Percentiles rank a stretch among this genome's conserved stretches.
phyloP scores from a whole-genome alignment of 2,113 vertebrate species.

The Thryonomys swinderianus region DNA sequence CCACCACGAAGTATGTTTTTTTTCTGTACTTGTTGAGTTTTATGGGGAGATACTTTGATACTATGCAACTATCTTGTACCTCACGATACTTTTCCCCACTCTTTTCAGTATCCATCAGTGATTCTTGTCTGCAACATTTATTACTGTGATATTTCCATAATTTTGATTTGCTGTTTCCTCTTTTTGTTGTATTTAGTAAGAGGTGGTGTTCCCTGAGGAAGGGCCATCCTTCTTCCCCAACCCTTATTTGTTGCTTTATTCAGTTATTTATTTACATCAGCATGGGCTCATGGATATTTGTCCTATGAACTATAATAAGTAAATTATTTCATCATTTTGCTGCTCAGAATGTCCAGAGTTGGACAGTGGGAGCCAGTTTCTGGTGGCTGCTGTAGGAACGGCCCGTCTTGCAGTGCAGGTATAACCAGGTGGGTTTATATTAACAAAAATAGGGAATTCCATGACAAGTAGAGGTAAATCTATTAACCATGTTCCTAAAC shows the following conservation, averaged over 20 bases:
- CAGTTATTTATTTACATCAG: neutral
- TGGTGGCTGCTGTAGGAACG: neutral
- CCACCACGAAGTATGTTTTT: neutral
- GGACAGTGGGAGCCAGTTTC: neutral
- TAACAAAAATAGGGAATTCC: neutral
- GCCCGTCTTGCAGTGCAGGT: neutral
- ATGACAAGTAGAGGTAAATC: neutral
- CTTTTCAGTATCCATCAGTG: neutral
- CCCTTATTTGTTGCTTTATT: neutral
- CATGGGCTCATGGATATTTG: neutral
- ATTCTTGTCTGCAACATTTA: neutral
- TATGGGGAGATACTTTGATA: neutral
- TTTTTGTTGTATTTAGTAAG: neutral
- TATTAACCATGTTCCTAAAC: neutral
- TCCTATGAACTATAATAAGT: neutral
- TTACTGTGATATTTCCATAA: neutral
- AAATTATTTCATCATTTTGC: neutral
- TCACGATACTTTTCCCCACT: neutral
- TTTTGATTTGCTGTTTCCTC: neutral
- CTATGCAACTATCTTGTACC: neutral
- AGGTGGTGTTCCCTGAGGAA: constrained; percentile 26
- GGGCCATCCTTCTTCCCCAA: neutral
- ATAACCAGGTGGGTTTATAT: neutral
- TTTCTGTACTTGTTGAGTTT: neutral
- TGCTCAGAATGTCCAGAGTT: neutral